phyloP scores from a whole-genome alignment of 2,797 vertebrate genomes.

The Odontamblyopus lacepedii region DNA sequence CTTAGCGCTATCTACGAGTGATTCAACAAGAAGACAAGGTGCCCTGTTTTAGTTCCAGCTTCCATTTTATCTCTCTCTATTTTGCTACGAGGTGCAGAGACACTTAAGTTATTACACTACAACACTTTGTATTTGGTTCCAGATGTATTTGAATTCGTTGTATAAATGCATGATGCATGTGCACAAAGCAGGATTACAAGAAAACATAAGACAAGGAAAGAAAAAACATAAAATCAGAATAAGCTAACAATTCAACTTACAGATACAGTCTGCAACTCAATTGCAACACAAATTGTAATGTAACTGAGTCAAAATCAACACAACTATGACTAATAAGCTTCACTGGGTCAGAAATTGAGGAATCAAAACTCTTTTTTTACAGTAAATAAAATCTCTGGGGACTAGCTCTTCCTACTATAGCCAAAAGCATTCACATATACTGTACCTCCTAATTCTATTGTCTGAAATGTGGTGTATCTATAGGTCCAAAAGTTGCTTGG shows the following conservation, averaged over 20 bases:
- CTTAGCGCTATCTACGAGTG: constrained; percentile 41
- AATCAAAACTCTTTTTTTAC: constrained; percentile 5
- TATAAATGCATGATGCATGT: constrained; percentile 12
- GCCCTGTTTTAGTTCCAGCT: constrained; percentile 44
- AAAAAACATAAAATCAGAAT: too few relatives aligned
- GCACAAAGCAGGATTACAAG: neutral
- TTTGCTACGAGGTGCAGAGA: constrained; percentile 53
- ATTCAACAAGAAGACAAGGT: constrained; percentile 53
- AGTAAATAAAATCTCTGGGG: neutral
- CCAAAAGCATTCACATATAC: neutral
- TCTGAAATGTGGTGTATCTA: neutral
- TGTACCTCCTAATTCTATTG: neutral
- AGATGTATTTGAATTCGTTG: constrained; percentile 2
- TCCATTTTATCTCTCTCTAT: constrained; percentile 28
- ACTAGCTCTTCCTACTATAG: neutral
- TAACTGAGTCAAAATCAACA: neutral
- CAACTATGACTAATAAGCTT: neutral
- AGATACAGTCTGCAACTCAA: too few relatives aligned
- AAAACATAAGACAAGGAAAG: neutral
- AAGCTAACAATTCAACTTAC: too few relatives aligned
- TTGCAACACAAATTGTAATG: too few relatives aligned
- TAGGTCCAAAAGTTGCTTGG: neutral
- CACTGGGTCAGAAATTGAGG: neutral
- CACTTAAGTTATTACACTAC: constrained; percentile 36
- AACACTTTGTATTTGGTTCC: constrained; percentile 39